Base-by-base conservation (phyloP, 2,113 vertebrate genomes). In the Panthera uncia region DNA sequence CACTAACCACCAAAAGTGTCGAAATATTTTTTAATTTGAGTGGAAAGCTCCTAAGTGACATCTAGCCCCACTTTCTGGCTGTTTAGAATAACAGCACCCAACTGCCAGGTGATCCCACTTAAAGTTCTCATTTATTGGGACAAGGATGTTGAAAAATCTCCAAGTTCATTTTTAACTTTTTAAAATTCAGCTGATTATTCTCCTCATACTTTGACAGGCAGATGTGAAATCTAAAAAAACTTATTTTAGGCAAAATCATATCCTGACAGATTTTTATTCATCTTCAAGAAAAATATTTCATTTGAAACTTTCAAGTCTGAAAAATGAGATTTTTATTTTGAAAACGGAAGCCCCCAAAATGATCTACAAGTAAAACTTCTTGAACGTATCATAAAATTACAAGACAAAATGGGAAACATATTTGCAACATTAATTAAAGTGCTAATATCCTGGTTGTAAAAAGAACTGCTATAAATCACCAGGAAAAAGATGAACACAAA, bases 281-380 rank as follows among this genome's bases (percentile, higher is more conserved):
- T 45, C 25, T 63, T 45, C 84, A 85, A 85, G 85, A 86, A 93
- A 90, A 85, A 92, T 8, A 29, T 63, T 86, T 38, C 57, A 36
- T 86, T 68, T 74, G 45, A 93, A 93, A 93, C 38, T 69, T 83
- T 69, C 69, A 66, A 66, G 12, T 76, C 31, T 82, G 55, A 95
- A 97, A 89, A 91, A 73, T 81, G 36, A 93, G 48, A 57, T n/a
- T 93, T 76, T 71, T 90, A 86, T 82, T 96, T 87, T 95, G 74
- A 71, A 91, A 96, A 65, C 52, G 41, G 94, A 96, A 92, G 7
- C 33, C 21, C 45, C 57, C 57, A 79, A 96, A 96, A 87, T 11
- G 14, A 66, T 65, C 74, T 87, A 55, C 38, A 96, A 91, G 71
- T 97, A 86, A 94, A 81, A 82, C 41, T 68, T 80, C 68, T 74